phyloP scores from a whole-genome alignment of 2,797 vertebrate genomes.

The Gobio occitaniae region DNA sequence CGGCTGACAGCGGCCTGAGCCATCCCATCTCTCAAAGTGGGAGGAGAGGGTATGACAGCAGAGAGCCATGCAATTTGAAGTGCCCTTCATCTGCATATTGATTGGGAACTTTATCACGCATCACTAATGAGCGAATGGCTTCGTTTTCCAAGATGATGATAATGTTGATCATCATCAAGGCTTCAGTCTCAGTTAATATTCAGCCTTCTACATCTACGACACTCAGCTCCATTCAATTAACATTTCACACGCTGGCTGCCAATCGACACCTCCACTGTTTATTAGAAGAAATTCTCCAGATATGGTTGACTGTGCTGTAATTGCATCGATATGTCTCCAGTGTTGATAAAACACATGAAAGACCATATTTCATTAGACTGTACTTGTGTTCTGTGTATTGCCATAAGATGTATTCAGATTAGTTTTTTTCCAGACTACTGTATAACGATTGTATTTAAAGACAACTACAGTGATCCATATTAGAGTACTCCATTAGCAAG shows the following conservation, averaged over 20 bases:
- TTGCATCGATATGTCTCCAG: slow-evolving; percentile 51
- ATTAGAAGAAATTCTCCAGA: slow-evolving; percentile 49
- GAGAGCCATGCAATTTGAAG: slow-evolving; percentile 73
- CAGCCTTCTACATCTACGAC: slow-evolving; percentile 67
- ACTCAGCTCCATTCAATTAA: slow-evolving; percentile 66
- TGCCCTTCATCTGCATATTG: slow-evolving; percentile 79
- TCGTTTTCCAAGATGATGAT: slow-evolving; percentile 68
- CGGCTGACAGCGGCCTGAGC: slow-evolving; percentile 39
- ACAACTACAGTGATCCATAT: not conserved
- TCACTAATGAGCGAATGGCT: slow-evolving; percentile 73
- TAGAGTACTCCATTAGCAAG: not conserved
- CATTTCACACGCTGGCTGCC: slow-evolving; percentile 57
- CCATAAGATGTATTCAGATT: not conserved
- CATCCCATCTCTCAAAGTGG: slow-evolving; percentile 46
- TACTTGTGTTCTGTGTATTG: slow-evolving; percentile 45
- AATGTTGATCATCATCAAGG: slow-evolving; percentile 74
- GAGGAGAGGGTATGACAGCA: slow-evolving; percentile 54
- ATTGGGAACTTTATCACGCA: slow-evolving; percentile 80
- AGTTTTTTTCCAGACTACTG: not conserved
- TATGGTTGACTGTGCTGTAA: slow-evolving; percentile 55
- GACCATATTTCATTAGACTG: slow-evolving; percentile 44
- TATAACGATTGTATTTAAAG: not conserved
- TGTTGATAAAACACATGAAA: slow-evolving; percentile 51
- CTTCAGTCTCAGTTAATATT: slow-evolving; percentile 66
- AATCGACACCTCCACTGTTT: slow-evolving; percentile 61